A percentile compares a stretch with the other conserved stretches of the same genome.
Evolutionary conservation across 2,888 invertebrate genomes (phyloP).

Genomic region (Synanthedon formicaeformis): DNA sequence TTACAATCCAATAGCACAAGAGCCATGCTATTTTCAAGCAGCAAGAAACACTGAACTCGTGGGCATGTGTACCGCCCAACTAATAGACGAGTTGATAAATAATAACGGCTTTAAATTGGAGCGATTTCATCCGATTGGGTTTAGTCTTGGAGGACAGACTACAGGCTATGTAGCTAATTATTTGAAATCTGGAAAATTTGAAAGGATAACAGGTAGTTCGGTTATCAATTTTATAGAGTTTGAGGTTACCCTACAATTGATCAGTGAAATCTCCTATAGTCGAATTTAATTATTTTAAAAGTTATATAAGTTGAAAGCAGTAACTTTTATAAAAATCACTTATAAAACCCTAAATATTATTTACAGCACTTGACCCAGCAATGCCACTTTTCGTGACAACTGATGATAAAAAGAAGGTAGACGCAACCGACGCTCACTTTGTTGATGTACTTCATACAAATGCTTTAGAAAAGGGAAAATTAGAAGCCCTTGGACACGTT

Average conservation of each 20-base stretch:
- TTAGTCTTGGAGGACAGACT: slow-evolving; percentile 74
- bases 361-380: slow-evolving; percentile 74
- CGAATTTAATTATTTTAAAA: background rate
- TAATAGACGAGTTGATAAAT: slow-evolving; percentile 64
- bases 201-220: slow-evolving; percentile 66
- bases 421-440: slow-evolving; percentile 68
- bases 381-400: slow-evolving; percentile 71
- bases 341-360: background rate
- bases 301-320: background rate
- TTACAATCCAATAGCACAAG: slow-evolving; percentile 68
- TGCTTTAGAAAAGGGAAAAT: slow-evolving; percentile 65
- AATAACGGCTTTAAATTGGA: slow-evolving; percentile 44
- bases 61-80: slow-evolving; percentile 71
- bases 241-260: too few species aligned
- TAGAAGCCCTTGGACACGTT: slow-evolving; percentile 61
- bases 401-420: slow-evolving; percentile 55
- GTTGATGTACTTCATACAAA: slow-evolving; percentile 77
- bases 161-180: slow-evolving; percentile 66
- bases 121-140: slow-evolving; percentile 72
- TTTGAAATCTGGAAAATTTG: slow-evolving; percentile 48
- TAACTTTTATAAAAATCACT: background rate
- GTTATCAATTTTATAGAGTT: too few species aligned
- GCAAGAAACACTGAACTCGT: slow-evolving; percentile 70
- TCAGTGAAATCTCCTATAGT: background rate
- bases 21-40: slow-evolving; percentile 72